phyloP scores from a whole-genome alignment of 1,140 invertebrate genomes.

The Pemphigus obesinymphae region DNA sequence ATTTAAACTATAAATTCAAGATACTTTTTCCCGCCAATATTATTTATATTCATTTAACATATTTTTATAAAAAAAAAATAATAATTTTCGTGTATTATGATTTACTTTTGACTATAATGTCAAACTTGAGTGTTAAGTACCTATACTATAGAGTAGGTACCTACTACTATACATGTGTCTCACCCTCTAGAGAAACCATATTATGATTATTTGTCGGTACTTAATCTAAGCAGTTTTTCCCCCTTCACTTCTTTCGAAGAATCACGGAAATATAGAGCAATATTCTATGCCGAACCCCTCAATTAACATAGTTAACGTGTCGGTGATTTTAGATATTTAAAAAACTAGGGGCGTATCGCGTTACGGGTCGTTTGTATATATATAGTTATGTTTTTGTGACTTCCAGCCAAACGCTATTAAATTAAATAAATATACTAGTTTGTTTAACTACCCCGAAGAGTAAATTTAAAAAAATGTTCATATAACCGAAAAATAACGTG shows the following conservation, averaged over 20 bases:
- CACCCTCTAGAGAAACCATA: too few species aligned
- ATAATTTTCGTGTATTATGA: too few species aligned
- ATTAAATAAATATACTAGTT: not conserved
- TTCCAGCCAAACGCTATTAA: not conserved
- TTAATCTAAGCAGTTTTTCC: too few species aligned
- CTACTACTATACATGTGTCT: too few species aligned
- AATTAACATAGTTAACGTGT: not conserved
- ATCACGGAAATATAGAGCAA: not conserved
- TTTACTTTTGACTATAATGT: too few species aligned
- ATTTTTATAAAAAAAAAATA: too few species aligned
- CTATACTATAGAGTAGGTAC: too few species aligned
- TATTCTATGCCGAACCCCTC: not conserved
- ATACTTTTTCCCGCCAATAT: too few species aligned
- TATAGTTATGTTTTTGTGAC: not conserved
- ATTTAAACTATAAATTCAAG: too few species aligned
- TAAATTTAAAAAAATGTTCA: not conserved
- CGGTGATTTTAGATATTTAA: not conserved
- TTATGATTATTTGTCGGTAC: too few species aligned
- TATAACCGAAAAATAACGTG: not conserved
- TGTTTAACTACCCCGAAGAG: not conserved
- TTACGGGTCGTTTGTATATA: not conserved
- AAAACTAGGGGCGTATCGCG: not conserved
- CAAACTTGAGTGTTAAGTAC: too few species aligned
- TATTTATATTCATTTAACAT: too few species aligned
- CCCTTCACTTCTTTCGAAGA: not conserved